Evolutionary conservation across 2,888 invertebrate genomes (phyloP).

Genomic region (Caenorhabditis angaria): DNA sequence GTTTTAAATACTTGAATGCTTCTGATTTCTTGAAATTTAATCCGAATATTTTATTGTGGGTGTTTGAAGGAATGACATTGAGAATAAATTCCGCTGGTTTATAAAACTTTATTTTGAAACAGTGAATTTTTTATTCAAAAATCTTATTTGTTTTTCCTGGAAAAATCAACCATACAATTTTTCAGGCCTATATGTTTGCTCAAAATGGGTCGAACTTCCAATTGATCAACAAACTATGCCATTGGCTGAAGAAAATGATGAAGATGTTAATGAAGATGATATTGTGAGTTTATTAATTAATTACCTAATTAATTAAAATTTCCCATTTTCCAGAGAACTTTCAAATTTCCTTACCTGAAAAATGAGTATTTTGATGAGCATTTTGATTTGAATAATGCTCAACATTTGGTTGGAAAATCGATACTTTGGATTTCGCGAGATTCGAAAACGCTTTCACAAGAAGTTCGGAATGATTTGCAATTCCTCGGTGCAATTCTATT

Average conservation of each 20-base stretch:
- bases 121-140: too few species aligned
- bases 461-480: slow-evolving; percentile 24
- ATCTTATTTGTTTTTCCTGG: too few species aligned
- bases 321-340: slow-evolving; percentile 75
- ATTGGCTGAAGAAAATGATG: slow-evolving; percentile 67
- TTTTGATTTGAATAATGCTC: slow-evolving; percentile 83
- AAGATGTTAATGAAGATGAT: slow-evolving; percentile 63
- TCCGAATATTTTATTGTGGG: too few species aligned
- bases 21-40: too few species aligned
- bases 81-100: too few species aligned
- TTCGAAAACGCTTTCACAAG: slow-evolving; percentile 22
- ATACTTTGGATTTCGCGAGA: slow-evolving; percentile 74
- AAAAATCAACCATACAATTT: not conserved
- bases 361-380: slow-evolving; percentile 89
- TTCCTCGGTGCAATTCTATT: slow-evolving; percentile 45
- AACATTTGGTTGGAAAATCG: slow-evolving; percentile 84
- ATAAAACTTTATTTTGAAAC: too few species aligned
- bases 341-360: slow-evolving; percentile 83
- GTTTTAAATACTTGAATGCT: too few species aligned
- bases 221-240: slow-evolving; percentile 50
- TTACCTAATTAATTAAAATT: not conserved
- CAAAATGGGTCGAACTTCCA: slow-evolving; percentile 62
- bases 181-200: slow-evolving; percentile 39
- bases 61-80: too few species aligned
- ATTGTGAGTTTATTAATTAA: slow-evolving; percentile 24